Base-by-base conservation (phyloP, 2,888 invertebrate genomes). In the Ptilodon capucinus region DNA sequence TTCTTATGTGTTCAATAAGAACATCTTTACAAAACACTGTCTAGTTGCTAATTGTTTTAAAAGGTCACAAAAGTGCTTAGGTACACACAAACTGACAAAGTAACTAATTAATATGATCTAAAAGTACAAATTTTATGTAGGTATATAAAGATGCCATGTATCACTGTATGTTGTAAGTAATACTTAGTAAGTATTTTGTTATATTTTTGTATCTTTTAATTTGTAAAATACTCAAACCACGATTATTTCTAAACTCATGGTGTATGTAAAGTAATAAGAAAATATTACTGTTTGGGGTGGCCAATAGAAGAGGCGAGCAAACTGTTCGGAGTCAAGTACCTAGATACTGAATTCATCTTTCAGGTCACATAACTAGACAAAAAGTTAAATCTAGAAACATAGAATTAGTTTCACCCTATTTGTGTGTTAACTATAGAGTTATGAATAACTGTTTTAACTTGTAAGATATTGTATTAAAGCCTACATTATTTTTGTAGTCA, bases 61-160 rank as follows among this genome's bases (percentile, higher is more conserved):
- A 58, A 66, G 57, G 55, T 64, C 60, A 64, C 58, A 21, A 46
- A 54, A 46, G 44, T 49, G 48, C 60, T 64, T 58, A 46, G 50
- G 51, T 45, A 56, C 65, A 54, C 52, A 43, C 41, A 54, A 44
- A 48, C 58, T 57, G 48, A 65, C 54, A 44, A 53, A 40, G 35
- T 56, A 60, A 68, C 48, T 56, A 30, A 54, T 38, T 42, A 58
- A 55, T 64, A 58, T 67, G 54, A 53, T 45, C 44, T 48, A 51
- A 57, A 74, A 84, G 85, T 85, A 85, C 84, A 84, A 85, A 85
- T 73, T 28, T 71, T 69, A 67, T 70, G 52, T 73, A 73, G 67
- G 69, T 60, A 50, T 66, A 42, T 65, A 72, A 67, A 67, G 78
- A 79, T 84, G 86, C 86, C 85, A 86, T 86, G 79, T 76, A 74